Conservation (phyloP, 2,888 invertebrate species). For the Drosophila multiciliata region DNA sequence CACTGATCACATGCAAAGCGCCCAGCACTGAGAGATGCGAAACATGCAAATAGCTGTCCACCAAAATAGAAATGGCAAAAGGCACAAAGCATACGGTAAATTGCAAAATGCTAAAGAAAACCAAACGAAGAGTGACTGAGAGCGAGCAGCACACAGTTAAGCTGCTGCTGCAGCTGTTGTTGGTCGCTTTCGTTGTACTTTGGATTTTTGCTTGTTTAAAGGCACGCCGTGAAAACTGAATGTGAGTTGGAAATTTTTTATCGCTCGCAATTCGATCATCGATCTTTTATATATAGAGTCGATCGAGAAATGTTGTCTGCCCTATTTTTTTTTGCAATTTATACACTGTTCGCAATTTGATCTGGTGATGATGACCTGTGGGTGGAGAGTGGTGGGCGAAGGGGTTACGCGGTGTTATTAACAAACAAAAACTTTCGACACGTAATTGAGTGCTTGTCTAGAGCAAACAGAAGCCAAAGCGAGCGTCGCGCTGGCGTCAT, state of each 20-base stretch:
- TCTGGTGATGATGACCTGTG: conserved; percentile 1
- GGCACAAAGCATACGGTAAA: conserved; percentile 69
- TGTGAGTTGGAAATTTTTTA: conserved; percentile 8
- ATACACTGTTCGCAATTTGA: conserved; percentile 7
- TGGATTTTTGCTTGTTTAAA: conserved; percentile 27
- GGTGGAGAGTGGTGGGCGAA: background rate
- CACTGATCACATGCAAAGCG: conserved; percentile 8
- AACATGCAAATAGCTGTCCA: conserved; percentile 46
- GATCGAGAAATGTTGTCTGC: conserved; percentile 3
- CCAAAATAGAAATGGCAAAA: conserved; percentile 70
- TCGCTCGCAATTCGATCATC: conserved; percentile 22
- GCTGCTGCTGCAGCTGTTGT: conserved; percentile 33
- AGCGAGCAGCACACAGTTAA: conserved; percentile 59
- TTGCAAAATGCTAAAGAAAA: conserved; percentile 43
- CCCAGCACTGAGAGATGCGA: background rate
- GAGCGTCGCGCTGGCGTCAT: conserved; percentile 41
- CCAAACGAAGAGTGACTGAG: conserved; percentile 17
- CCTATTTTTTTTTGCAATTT: conserved; percentile 19
- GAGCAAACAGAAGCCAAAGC: conserved; percentile 54
- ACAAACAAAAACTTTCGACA: conserved; percentile 34
- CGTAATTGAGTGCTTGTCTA: conserved; percentile 54
- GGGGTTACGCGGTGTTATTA: background rate
- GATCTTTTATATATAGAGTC: conserved; percentile 9
- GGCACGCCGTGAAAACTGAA: conserved; percentile 27
- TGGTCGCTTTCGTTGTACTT: conserved; percentile 23